Conservation (phyloP, 2,113 vertebrate species). For the Chaetura pelagica region DNA sequence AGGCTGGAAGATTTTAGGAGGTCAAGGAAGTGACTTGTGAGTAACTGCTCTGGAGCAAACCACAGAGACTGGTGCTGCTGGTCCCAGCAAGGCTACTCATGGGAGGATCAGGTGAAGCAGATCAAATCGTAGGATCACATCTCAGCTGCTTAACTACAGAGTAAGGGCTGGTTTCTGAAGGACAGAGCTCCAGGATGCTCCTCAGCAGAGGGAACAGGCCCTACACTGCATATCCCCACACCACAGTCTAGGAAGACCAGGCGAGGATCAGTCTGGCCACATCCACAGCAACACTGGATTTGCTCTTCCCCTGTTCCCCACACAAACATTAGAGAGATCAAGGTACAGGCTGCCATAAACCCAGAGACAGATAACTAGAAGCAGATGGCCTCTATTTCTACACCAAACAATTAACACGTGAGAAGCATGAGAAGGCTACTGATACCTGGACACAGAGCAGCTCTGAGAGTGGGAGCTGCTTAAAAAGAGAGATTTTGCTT, state of each 20-base stretch:
- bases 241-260: neutral
- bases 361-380: neutral
- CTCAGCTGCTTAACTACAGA: neutral
- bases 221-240: neutral
- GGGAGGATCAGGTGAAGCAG: neutral
- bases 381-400: constrained; percentile 3
- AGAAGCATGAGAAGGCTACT: neutral
- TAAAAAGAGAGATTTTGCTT: neutral
- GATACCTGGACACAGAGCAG: neutral
- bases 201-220: neutral
- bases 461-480: neutral
- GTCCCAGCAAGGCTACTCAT: neutral
- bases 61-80: neutral
- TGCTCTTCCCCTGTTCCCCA: neutral
- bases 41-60: neutral
- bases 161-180: neutral
- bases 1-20: neutral
- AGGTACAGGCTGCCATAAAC: neutral
- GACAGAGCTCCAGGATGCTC: neutral
- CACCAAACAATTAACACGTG: constrained; percentile 20
- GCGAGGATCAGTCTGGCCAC: neutral
- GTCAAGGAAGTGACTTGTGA: neutral
- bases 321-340: neutral
- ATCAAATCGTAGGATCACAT: neutral
- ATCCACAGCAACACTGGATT: neutral